phyloP scores from a whole-genome alignment of 35 echinoderm and acorn worm genomes.

The Patiria miniata region DNA sequence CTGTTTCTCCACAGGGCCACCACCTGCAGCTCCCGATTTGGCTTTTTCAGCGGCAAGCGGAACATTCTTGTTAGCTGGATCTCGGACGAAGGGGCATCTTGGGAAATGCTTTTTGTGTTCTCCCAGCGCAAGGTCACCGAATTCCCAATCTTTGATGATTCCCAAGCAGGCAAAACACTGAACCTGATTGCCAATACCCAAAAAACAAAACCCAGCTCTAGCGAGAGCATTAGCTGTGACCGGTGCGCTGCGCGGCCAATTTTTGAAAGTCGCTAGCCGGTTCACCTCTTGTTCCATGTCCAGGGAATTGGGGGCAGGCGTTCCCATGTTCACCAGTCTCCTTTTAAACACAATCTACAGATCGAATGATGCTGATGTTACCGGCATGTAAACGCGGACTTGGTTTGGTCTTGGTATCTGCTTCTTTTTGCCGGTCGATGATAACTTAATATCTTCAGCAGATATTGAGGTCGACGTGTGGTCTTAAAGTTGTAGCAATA shows the following conservation, averaged over 20 bases:
- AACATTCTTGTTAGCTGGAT: constrained; percentile 55
- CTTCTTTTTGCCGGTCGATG: too few species aligned
- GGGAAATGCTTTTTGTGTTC: constrained; percentile 87
- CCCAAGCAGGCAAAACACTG: constrained; percentile 91
- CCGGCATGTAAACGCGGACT: background rate
- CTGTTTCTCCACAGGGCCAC: constrained; percentile 11
- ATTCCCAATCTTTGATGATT: constrained; percentile 80
- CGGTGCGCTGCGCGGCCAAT: constrained; percentile 69
- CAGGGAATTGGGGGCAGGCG: background rate
- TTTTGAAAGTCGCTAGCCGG: constrained; percentile 52
- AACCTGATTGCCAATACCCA: constrained; percentile 70
- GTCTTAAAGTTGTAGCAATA: too few species aligned
- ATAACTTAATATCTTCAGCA: too few species aligned
- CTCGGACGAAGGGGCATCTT: constrained; percentile 76
- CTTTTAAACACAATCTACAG: background rate
- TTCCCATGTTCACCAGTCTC: background rate
- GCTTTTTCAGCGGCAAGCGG: constrained; percentile 42
- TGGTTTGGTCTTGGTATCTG: too few species aligned
- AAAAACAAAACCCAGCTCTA: constrained; percentile 86
- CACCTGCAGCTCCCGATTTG: constrained; percentile 4
- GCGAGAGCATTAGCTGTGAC: constrained; percentile 64
- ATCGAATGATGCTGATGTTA: background rate
- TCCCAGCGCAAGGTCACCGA: constrained; percentile 89
- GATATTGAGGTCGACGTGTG: too few species aligned
- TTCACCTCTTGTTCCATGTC: constrained; percentile 34